Base-by-base conservation (phyloP, 2,113 vertebrate genomes). In the Xenopus borealis region DNA sequence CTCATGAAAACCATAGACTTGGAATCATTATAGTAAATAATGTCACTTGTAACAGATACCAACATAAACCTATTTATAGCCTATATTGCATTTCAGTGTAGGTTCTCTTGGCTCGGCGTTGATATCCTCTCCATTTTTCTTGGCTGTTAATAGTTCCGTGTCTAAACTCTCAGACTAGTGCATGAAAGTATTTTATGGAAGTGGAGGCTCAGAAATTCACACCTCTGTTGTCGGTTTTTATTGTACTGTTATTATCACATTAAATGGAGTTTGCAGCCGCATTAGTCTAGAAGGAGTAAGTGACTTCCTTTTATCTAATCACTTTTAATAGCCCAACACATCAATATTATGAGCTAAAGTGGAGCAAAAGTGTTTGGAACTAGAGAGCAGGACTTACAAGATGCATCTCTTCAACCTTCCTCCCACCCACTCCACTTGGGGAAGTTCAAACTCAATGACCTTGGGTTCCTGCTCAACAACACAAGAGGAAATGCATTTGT, bases 261-360 rank as follows among this genome's bases (percentile, higher is more conserved):
- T 55, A 55, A 55, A 55, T 55, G 14, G 17, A 55, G 12, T n/a
- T 55, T 50, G 53, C 16, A 16, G 53, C 53, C 7, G 14, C 53
- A 55, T 55, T 55, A 55, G 53, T 55, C 53, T 55, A 55, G 53
- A n/a, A 55, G 53, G 53, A 55, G 53, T 55, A 55, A 55, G 53
- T 55, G 13, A 55, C 53, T 55, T 55, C 53, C 53, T 55, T 55
- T 55, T 55, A 55, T 55, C 53, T 16, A 55, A 55, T 55, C 14
- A 55, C 53, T 55, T 55, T 55, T 55, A 55, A n/a, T 55, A 55
- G 53, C 17, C 17, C 17, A n/a, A 55, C 53, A 55, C 16, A 55
- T 55, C 53, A 55, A 55, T 55, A 8, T 55, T 55, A 55, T 55
- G 53, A 55, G 53, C 14, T n/a, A n/a, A 9, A 55, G 53, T n/a